These are phyloP conservation scores for Papilio polytes DNA, from an alignment of 1,140 invertebrate genomes.

Conservation along the genomic window DNA sequence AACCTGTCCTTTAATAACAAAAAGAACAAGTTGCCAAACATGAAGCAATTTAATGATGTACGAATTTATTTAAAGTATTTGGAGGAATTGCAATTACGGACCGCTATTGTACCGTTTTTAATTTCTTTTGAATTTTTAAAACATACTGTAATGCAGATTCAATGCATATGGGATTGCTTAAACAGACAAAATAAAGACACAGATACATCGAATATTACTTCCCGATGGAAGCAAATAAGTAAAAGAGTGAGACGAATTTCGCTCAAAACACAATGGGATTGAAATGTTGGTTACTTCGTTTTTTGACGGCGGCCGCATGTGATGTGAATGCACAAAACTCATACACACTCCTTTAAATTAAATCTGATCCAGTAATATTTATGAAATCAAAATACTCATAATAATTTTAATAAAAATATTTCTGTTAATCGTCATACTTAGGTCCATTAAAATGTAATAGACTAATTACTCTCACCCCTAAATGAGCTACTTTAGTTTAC, in stretches of 20 bases:
- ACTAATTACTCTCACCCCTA: neutral
- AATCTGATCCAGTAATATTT: neutral
- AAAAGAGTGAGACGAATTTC: slow-evolving; percentile 25
- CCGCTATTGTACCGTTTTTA: neutral
- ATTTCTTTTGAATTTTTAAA: neutral
- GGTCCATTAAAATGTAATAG: no score
- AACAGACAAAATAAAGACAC: slow-evolving; percentile 26
- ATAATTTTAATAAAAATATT: no score
- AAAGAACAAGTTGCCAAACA: neutral
- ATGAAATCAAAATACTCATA: neutral
- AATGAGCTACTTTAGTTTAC: neutral
- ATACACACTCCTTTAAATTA: neutral
- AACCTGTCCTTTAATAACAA: neutral
- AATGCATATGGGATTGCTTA: slow-evolving; percentile 19
- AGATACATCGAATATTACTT: slow-evolving; percentile 11
- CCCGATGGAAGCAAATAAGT: slow-evolving; percentile 20
- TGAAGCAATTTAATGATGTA: slow-evolving; percentile 25
- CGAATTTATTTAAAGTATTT: slow-evolving; percentile 14
- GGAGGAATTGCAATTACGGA: slow-evolving; percentile 1
- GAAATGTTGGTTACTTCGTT: slow-evolving; percentile 26
- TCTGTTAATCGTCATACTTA: no score
- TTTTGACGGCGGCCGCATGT: neutral
- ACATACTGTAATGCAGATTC: slow-evolving; percentile 10
- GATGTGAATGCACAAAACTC: slow-evolving; percentile 13
- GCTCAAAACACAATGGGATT: slow-evolving; percentile 26